phyloP scores from a whole-genome alignment of 2,113 vertebrate genomes.

The Nibea coibor region DNA sequence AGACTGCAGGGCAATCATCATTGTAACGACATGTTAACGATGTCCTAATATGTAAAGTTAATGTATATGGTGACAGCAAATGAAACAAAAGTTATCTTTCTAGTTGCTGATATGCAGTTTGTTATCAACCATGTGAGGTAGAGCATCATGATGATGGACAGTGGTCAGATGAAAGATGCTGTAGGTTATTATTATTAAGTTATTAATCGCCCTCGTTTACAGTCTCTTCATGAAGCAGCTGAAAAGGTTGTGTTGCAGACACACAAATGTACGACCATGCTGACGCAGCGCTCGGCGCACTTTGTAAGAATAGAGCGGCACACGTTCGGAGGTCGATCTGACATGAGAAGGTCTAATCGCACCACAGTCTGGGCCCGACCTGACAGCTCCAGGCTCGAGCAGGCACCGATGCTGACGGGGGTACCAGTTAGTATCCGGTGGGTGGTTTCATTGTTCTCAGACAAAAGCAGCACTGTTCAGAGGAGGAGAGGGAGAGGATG shows the following conservation, averaged over 20 bases:
- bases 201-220: no score
- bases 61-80: no score
- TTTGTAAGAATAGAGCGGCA: slow-evolving; percentile 29
- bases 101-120: no score
- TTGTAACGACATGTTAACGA: no score
- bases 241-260: background rate
- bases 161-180: no score
- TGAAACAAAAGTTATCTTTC: no score
- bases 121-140: no score
- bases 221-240: background rate
- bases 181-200: no score
- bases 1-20: background rate
- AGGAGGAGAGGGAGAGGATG: slow-evolving; percentile 34
- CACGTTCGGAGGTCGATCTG: slow-evolving; percentile 34
- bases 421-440: slow-evolving; percentile 45
- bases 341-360: slow-evolving; percentile 52
- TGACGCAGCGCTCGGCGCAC: background rate
- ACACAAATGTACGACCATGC: slow-evolving; percentile 20
- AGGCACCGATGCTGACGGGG: slow-evolving; percentile 47
- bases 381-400: slow-evolving; percentile 50
- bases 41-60: no score
- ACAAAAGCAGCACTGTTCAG: slow-evolving; percentile 56
- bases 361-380: slow-evolving; percentile 37
- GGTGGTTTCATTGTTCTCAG: slow-evolving; percentile 55
- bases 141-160: no score